Conservation (phyloP, 2,113 vertebrate genomes). For the Albula glossodonta region DNA sequence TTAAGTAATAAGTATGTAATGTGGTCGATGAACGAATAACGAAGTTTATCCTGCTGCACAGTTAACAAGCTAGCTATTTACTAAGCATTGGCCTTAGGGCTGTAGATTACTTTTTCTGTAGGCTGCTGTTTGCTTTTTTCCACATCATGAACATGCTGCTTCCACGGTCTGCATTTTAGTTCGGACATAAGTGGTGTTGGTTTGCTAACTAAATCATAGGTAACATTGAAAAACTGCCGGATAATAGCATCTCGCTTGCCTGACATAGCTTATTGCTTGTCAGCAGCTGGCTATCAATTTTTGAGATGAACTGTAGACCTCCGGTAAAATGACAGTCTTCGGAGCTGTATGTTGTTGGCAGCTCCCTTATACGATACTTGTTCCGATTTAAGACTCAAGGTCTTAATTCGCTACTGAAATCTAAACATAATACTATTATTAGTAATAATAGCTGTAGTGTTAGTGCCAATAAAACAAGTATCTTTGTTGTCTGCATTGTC, state of each 20-base stretch:
- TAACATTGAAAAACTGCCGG: neutral
- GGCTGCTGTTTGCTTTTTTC: neutral
- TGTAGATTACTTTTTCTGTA: neutral
- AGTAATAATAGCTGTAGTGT: no score
- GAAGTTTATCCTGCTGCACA: neutral
- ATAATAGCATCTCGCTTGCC: neutral
- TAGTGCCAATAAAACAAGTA: no score
- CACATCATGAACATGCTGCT: neutral
- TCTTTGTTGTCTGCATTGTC: no score
- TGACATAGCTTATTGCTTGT: neutral
- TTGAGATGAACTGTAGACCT: no score
- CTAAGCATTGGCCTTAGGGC: neutral
- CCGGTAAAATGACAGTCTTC: neutral
- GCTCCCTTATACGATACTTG: neutral
- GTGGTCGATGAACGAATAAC: neutral
- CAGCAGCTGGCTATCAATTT: neutral
- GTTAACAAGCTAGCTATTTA: neutral
- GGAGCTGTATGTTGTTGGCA: neutral
- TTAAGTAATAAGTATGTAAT: neutral
- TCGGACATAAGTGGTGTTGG: neutral
- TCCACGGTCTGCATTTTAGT: neutral
- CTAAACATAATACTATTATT: no score
- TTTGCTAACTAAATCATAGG: neutral
- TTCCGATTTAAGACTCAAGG: neutral
- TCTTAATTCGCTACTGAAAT: neutral